A percentile compares a stretch with the other conserved stretches of the same genome.
phyloP scores from a whole-genome alignment of 2,113 vertebrate species.

The Carollia perspicillata region DNA sequence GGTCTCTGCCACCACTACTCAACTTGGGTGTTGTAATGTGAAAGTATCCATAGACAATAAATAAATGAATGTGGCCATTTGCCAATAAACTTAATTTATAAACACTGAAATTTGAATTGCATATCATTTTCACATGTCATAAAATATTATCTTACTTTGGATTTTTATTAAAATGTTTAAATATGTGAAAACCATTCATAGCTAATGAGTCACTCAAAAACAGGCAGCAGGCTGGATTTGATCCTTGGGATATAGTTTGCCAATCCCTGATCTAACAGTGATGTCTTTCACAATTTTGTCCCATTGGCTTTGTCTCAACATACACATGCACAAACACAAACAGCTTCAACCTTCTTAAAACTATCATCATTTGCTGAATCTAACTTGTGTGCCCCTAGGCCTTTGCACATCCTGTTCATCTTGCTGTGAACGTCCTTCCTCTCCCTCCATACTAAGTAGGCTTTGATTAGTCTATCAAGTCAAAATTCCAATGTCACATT shows the following conservation, averaged over 20 bases:
- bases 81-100: conserved; percentile 14
- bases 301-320: background rate
- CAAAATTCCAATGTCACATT: background rate
- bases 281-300: background rate
- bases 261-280: background rate
- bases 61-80: background rate
- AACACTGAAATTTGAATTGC: background rate
- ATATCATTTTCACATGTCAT: background rate
- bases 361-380: background rate
- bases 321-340: too few species aligned
- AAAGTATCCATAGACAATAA: background rate
- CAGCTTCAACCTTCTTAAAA: background rate
- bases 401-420: background rate
- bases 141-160: background rate
- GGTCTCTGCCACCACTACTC: background rate
- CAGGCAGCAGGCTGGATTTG: background rate
- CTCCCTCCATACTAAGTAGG: background rate
- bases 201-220: background rate
- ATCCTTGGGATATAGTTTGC: background rate
- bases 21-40: background rate
- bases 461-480: background rate
- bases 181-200: background rate
- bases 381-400: background rate
- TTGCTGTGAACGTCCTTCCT: background rate
- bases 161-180: background rate